A percentile compares a stretch with the other conserved stretches of the same genome.
These are phyloP conservation scores for Ormia ochracea DNA, from an alignment of 2,888 invertebrate species.

Conservation along the genomic window DNA sequence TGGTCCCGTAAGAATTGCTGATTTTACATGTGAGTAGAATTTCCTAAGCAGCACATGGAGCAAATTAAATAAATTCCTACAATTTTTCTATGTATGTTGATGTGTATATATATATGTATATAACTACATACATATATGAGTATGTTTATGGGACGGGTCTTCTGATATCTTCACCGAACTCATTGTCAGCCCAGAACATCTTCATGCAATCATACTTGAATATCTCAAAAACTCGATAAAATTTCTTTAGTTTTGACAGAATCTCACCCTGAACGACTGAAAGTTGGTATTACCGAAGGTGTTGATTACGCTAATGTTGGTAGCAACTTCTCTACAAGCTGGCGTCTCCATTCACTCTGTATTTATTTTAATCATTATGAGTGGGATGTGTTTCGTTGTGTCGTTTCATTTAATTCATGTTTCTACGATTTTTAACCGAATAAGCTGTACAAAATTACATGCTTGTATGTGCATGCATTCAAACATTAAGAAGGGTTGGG, in stretches of 20 bases:
- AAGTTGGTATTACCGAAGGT: constrained; percentile 50
- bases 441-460: constrained; percentile 1
- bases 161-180: neutral
- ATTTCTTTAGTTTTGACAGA: constrained; percentile 7
- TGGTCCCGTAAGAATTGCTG: constrained; percentile 1
- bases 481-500: neutral
- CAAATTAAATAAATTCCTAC: constrained; percentile 42
- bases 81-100: neutral
- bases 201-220: neutral
- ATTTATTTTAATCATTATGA: constrained; percentile 58
- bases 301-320: constrained; percentile 59
- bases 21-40: constrained; percentile 52
- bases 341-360: constrained; percentile 52
- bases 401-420: neutral
- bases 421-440: neutral
- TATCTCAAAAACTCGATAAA: constrained; percentile 4
- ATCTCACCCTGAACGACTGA: neutral
- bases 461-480: neutral
- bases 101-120: neutral
- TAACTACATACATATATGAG: too few relatives aligned
- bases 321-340: constrained; percentile 47
- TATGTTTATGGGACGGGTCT: neutral
- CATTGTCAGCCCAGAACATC: constrained; percentile 1
- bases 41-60: constrained; percentile 35
- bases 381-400: constrained; percentile 7